Conservation (phyloP, 1,140 invertebrate species). For the Caenorhabditis tropicalis region DNA sequence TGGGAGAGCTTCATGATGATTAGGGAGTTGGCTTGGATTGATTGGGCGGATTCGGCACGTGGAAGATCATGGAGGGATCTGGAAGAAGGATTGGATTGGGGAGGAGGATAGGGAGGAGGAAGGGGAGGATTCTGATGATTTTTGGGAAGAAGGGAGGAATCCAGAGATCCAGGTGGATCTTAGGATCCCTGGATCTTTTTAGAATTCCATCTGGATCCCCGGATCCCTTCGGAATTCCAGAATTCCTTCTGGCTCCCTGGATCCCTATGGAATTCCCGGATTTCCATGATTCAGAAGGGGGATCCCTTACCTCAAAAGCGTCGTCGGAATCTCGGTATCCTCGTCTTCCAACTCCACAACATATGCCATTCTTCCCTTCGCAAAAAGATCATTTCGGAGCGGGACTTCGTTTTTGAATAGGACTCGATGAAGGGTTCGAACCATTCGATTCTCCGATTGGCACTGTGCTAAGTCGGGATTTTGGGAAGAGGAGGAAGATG, state of each 20-base stretch:
- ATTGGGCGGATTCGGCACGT: slow-evolving; percentile 74
- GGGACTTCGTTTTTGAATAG: slow-evolving; percentile 72
- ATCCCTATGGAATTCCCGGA: not conserved
- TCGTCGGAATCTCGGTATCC: slow-evolving; percentile 93
- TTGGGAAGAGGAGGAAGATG: not conserved
- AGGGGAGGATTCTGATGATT: no score
- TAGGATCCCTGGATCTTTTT: no score
- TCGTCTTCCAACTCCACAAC: slow-evolving; percentile 90
- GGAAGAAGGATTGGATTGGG: not conserved
- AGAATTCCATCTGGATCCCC: no score
- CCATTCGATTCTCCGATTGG: slow-evolving; percentile 63
- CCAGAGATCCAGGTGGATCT: no score
- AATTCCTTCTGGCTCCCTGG: no score
- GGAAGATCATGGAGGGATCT: slow-evolving; percentile 92
- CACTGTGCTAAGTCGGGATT: not conserved
- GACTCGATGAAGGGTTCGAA: slow-evolving; percentile 74
- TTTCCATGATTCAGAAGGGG: not conserved
- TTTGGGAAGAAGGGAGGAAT: no score
- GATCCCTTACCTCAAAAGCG: slow-evolving; percentile 77
- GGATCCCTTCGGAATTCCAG: no score
- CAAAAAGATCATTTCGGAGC: slow-evolving; percentile 87
- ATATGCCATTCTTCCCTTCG: slow-evolving; percentile 93
- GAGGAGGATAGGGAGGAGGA: no score
- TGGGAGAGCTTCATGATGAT: slow-evolving; percentile 74
- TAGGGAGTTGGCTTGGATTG: slow-evolving; percentile 67